Conservation (phyloP, 2,888 invertebrate genomes). For the Stenodera caucasica region DNA sequence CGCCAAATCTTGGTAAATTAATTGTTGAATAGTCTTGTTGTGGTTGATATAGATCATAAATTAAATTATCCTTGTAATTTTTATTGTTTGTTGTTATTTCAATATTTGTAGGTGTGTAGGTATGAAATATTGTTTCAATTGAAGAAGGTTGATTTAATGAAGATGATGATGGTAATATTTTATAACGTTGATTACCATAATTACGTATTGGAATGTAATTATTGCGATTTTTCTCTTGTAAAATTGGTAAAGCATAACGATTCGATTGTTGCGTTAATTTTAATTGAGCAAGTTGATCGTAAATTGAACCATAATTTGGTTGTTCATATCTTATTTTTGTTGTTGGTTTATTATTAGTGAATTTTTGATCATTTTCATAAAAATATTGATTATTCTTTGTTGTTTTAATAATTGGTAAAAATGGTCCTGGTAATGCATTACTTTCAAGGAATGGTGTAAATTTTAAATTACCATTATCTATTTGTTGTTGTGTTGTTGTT, state of each 20-base stretch:
- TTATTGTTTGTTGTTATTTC: conserved; percentile 33
- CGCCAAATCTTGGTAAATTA: conserved; percentile 13
- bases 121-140: conserved; percentile 47
- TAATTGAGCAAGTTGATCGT: conserved; percentile 52
- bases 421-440: conserved; percentile 61
- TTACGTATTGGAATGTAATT: conserved; percentile 19
- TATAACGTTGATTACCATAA: conserved; percentile 21
- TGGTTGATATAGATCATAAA: conserved; percentile 48
- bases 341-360: not conserved
- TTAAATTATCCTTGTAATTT: conserved; percentile 3
- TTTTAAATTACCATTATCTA: conserved; percentile 30
- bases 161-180: conserved; percentile 28
- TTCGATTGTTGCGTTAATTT: conserved; percentile 45
- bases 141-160: not conserved
- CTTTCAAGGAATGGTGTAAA: conserved; percentile 60
- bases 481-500: conserved; percentile 19
- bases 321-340: conserved; percentile 12
- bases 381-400: not conserved
- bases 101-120: conserved; percentile 50
- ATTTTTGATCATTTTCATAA: not conserved
- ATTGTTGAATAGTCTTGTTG: conserved; percentile 28
- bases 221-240: conserved; percentile 23
- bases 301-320: conserved; percentile 50
- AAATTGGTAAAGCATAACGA: conserved; percentile 16
- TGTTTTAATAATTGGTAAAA: conserved; percentile 55